phyloP scores from a whole-genome alignment of 2,888 invertebrate genomes.

The Phasia obesa region DNA sequence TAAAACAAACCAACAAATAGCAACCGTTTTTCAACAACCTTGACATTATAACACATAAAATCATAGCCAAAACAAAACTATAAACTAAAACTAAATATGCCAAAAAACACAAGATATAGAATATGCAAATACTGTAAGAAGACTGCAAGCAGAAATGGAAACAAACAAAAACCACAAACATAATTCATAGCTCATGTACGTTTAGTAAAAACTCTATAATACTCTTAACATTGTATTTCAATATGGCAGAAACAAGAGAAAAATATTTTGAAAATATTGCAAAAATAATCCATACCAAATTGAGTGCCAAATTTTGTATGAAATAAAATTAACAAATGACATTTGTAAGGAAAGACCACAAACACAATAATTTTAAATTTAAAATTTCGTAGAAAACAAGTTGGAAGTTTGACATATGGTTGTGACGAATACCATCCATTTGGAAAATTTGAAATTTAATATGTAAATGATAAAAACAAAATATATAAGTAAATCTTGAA shows the following conservation, averaged over 20 bases:
- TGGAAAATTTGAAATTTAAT: no score
- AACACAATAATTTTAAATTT: background rate
- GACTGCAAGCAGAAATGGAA: conserved; percentile 9
- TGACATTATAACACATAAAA: conserved; percentile 63
- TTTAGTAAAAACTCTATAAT: conserved; percentile 38
- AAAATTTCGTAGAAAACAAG: background rate
- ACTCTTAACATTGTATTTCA: conserved; percentile 46
- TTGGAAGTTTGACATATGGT: no score
- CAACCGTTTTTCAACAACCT: conserved; percentile 51
- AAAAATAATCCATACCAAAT: conserved; percentile 17
- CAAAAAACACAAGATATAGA: conserved; percentile 12
- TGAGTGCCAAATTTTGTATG: conserved; percentile 59
- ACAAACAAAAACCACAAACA: conserved; percentile 47
- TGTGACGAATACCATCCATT: no score
- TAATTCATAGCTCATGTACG: conserved; percentile 31
- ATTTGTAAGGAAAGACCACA: background rate
- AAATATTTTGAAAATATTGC: background rate
- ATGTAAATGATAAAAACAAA: no score
- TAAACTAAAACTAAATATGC: conserved; percentile 31
- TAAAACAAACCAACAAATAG: conserved; percentile 5
- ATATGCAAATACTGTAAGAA: conserved; percentile 16
- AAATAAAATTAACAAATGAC: conserved; percentile 3
- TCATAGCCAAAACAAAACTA: conserved; percentile 54
- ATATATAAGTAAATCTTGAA: no score
- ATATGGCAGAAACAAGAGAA: conserved; percentile 23